Evolutionary conservation across 1,140 invertebrate genomes (phyloP), one percentile per base, ranked within the genome.

Genomic region (Latrodectus geometricus): DNA sequence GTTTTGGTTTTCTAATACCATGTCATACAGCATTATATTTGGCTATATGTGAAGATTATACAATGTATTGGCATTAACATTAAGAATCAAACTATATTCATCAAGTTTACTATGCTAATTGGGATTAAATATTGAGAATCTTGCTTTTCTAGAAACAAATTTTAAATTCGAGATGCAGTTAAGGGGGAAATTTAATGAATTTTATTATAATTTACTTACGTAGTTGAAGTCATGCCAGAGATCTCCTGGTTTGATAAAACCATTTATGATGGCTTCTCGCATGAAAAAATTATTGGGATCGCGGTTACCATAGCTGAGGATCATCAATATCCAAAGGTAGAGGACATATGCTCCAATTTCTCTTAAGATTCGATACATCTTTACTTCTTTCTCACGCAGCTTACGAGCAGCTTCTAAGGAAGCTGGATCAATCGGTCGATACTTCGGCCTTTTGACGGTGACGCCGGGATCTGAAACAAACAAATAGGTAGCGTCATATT

Each of bases 271-370:
- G 68, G 90, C 90, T n/a, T 89, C 77, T 81, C 92, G 91, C 88
- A 92, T 90, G 48, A 89, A 88, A 84, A 89, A 92, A 35, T 90
- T 90, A 77, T 91, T 89, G 1, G 91, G 89, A 88, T 91, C 92
- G 56, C 91, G 85, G 82, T 91, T 90, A 8, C 91, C 90, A 88
- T 92, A 92, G 87, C 91, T 91, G 78, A 93, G 90, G 7, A 92
- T 90, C 77, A 92, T 89, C 11, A 93, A 89, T 20, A 93, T 90
- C 89, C 90, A 92, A 61, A 93, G 86, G 89, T 92, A 93, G 86
- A 93, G 89, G 5, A 90, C 82, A 88, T 93, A 93, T 49, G 91
- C 90, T 5, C 91, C 56, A 0, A 93, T 91, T 87, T 93, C 93
- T 75, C 90, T 87, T 20, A 93, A 86, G 11, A 93, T 80, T 5